Evolutionary conservation across 2,888 invertebrate species (phyloP), one percentile per base, ranked within the genome.

Genomic region (Eumacrocentrus americanus): DNA sequence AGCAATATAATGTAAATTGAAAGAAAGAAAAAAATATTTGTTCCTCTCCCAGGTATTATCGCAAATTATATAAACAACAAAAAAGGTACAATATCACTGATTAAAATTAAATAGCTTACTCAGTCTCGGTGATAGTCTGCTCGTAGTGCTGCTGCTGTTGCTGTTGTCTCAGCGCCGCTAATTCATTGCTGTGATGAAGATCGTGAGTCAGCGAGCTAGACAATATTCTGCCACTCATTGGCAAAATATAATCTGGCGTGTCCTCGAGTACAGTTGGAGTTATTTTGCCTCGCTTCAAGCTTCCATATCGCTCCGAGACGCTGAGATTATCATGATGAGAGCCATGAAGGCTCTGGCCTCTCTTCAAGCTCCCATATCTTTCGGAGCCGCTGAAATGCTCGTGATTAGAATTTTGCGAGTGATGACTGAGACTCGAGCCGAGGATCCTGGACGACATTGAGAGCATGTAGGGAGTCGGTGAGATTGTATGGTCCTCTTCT

Each of bases 401-500:
- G 53, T 77, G 77, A 61, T 77, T 78, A 3, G 80, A 79, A 18
- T 70, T 75, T 57, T 79, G 80, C 50, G 81, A 81, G 50, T 81
- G 80, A 54, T 81, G 81, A 58, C 81, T 79, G 72, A 81, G 67
- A 37, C 79, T 79, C 23, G 80, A 80, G 12, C 71, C 77, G 1
- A 81, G 70, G 47, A 81, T 79, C 11, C 80, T 68, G 48, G 80
- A 79, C 25, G 80, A 76, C 70, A 76, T 76, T 1, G 81, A 79
- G 1, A 81, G 69, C 68, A 80, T 76, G 67, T 79, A 81, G 2
- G 80, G 80, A 2, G 80, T 78, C 3, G 80, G 80, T 6, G 80
- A 81, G 9, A 75, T 70, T 0, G 79, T 77, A 53, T 78, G 77
- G 54, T 80, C 80, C 54, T 79, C 80, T 80, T 81, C 78, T 84